phyloP scores from a whole-genome alignment of 2,113 vertebrate genomes.

The Pao palembangensis region DNA sequence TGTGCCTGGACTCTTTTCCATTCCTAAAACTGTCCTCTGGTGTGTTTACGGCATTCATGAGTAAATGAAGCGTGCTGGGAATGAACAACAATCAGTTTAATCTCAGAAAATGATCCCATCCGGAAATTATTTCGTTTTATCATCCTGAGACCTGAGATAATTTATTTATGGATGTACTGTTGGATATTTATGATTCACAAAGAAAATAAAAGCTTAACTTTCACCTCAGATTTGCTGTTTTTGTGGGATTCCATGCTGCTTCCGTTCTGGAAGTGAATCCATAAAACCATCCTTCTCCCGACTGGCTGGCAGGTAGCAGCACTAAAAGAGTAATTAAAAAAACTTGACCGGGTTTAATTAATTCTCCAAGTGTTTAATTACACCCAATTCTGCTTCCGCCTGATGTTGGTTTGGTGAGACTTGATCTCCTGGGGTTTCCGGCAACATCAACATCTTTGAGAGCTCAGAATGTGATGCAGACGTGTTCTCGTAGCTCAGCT shows the following conservation, averaged over 20 bases:
- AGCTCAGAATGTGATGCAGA: not conserved
- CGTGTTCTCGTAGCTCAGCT: not conserved
- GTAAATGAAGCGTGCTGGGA: too few relatives aligned
- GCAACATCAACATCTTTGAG: conserved; percentile 6
- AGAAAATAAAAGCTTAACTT: conserved; percentile 43
- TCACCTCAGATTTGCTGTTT: conserved; percentile 5
- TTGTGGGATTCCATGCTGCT: too few relatives aligned
- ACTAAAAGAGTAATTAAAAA: conserved; percentile 25
- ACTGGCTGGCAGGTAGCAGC: not conserved
- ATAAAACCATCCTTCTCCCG: too few relatives aligned
- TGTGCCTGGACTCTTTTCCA: too few relatives aligned
- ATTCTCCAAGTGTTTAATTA: conserved; percentile 52
- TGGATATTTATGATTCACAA: conserved; percentile 19
- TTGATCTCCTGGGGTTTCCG: conserved; percentile 21
- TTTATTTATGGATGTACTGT: conserved; percentile 14
- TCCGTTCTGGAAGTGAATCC: too few relatives aligned
- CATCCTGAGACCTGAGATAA: conserved; percentile 1
- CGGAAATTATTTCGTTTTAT: not conserved
- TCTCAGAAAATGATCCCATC: not conserved
- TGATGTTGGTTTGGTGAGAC: conserved; percentile 21
- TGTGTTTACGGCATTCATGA: too few relatives aligned
- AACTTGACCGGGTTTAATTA: conserved; percentile 47
- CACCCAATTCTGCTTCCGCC: conserved; percentile 1
- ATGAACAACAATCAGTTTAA: too few relatives aligned
- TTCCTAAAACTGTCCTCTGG: too few relatives aligned